Evolutionary conservation across 2,113 vertebrate genomes (phyloP), one percentile per base, ranked within the genome.

Genomic region (Coregonus clupeaformis): DNA sequence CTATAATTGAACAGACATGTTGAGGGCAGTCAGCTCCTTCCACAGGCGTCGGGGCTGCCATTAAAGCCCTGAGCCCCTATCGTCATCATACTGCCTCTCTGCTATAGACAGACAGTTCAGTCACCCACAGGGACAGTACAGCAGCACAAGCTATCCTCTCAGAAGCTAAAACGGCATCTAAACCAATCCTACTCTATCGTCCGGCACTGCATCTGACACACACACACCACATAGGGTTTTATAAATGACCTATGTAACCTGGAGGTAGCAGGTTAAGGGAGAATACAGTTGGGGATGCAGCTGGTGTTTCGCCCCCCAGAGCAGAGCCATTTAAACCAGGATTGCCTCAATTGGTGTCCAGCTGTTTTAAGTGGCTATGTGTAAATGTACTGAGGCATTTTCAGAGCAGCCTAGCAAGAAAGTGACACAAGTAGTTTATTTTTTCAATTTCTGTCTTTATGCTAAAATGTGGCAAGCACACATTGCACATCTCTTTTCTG

Each of bases 1-100:
- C 47, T 27, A 71, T 78, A 73, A 84, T 80, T 80, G 42, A 84
- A 77, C 36, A 69, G 72, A 7, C 29, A 30, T 69, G 27, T 49
- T 74, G 45, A 47, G 27, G 69, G 32, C 59, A 69, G 64, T 59
- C 77, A 62, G 72, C 47, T 68, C 69, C 72, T 42, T n/a, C 49
- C 57, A 68, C 42, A 36, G 5, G 29, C n/a, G 30, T 30, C 9
- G 36, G 36, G 27, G 30, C 62, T 73, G 68, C 27, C 49, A 30
- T 69, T 69, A 62, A 63, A 68, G 71, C 6, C 22, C 66, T 14
- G n/a, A 20, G 30, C 5, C 25, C 1, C 25, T 3, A 2, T 27
- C 62, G 4, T 5, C 4, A 6, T 25, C 62, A 27, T 24, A 29
- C 60, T 24, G 20, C 22, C 62, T 63, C 60, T 22, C 5, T 63